Conservation (phyloP, 2,888 invertebrate species). For the Andricus curvator region DNA sequence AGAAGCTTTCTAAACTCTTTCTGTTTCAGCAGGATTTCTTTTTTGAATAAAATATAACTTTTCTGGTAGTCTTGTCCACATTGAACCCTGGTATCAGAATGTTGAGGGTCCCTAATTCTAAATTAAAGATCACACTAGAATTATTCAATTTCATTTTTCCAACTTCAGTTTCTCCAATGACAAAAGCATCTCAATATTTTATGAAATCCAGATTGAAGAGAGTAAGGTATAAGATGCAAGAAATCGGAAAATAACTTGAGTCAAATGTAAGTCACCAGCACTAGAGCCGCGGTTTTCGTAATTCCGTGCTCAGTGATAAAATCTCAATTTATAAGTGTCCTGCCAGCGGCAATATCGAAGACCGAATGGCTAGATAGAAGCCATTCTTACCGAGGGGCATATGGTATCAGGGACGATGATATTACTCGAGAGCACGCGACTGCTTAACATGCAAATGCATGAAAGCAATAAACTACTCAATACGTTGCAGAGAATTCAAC, state of each 20-base stretch:
- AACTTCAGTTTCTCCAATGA: too few relatives aligned
- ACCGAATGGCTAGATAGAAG: slow-evolving; percentile 75
- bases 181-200: neutral
- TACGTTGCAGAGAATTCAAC: slow-evolving; percentile 76
- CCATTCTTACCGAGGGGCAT: slow-evolving; percentile 71
- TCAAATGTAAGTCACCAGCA: slow-evolving; percentile 38
- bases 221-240: slow-evolving; percentile 46
- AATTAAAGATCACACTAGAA: too few relatives aligned
- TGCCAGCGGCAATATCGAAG: slow-evolving; percentile 76
- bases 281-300: slow-evolving; percentile 54
- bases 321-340: slow-evolving; percentile 78
- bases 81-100: too few relatives aligned
- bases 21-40: too few relatives aligned
- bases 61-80: too few relatives aligned
- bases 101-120: too few relatives aligned
- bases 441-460: slow-evolving; percentile 78
- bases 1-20: too few relatives aligned
- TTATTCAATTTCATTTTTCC: too few relatives aligned
- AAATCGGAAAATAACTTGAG: slow-evolving; percentile 51
- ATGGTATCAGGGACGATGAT: slow-evolving; percentile 76
- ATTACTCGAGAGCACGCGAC: slow-evolving; percentile 78
- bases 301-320: slow-evolving; percentile 69
- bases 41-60: too few relatives aligned
- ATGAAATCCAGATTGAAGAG: neutral
- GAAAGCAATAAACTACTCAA: slow-evolving; percentile 79